Percentiles rank a stretch among this genome's conserved stretches.
Evolutionary conservation across 1,140 invertebrate genomes (phyloP).

Genomic region (Mycetomoellerius zeteki): DNA sequence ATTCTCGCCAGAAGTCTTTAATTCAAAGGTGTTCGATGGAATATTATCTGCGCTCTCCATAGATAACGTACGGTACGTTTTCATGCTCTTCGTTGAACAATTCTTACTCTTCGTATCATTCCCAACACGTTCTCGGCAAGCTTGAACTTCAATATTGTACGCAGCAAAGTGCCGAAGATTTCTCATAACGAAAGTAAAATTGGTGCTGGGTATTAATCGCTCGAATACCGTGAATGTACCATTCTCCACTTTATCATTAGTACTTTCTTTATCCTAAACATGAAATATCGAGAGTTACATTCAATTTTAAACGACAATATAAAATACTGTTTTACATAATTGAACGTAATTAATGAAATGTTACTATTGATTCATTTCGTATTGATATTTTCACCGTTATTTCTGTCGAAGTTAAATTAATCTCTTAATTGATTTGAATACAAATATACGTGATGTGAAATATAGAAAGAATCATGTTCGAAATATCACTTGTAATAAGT

Average conservation of each 20-base stretch:
- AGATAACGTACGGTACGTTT: conserved; percentile 85
- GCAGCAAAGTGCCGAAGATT: conserved; percentile 91
- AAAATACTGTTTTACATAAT: not conserved
- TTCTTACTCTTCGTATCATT: conserved; percentile 79
- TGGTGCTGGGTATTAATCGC: conserved; percentile 76
- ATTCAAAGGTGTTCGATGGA: conserved; percentile 83
- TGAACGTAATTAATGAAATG: not conserved
- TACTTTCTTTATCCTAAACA: conserved; percentile 15
- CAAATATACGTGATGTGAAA: not conserved
- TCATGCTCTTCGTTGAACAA: conserved; percentile 85
- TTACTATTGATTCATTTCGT: not conserved
- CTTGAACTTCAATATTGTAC: conserved; percentile 91
- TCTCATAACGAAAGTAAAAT: conserved; percentile 87
- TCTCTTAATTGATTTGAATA: not conserved
- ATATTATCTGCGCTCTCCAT: conserved; percentile 89
- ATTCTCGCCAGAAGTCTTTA: conserved; percentile 82
- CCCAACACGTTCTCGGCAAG: conserved; percentile 89
- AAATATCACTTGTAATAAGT: not conserved
- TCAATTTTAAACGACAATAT: not conserved
- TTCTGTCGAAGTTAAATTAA: not conserved
- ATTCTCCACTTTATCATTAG: conserved; percentile 70
- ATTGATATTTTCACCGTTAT: not conserved
- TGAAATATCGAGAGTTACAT: not conserved
- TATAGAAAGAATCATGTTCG: not conserved
- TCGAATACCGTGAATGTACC: conserved; percentile 77